Evolutionary conservation across 2,888 invertebrate species (phyloP).

Genomic region (Hermaeophaga mercurialis): DNA sequence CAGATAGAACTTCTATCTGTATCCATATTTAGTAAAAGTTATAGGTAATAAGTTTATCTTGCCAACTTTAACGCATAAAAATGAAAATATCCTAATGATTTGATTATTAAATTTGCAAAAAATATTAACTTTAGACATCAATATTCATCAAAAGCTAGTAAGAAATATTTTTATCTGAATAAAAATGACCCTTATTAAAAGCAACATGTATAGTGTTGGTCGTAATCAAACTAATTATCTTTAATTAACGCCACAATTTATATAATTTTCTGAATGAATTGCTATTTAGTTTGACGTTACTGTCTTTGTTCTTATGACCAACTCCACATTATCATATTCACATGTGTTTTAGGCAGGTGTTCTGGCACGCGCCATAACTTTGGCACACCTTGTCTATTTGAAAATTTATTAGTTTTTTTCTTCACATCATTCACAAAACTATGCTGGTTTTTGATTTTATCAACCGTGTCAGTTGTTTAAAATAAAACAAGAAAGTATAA

Average conservation of each 20-base stretch:
- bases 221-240: slow-evolving; percentile 1
- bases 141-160: too few species aligned
- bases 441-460: slow-evolving; percentile 32
- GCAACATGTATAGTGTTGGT: too few species aligned
- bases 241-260: slow-evolving; percentile 1
- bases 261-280: slow-evolving; percentile 9
- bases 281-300: not conserved
- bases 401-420: slow-evolving; percentile 44
- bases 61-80: too few species aligned
- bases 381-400: slow-evolving; percentile 50
- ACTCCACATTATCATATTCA: slow-evolving; percentile 36
- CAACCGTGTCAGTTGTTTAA: not conserved
- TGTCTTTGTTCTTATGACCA: slow-evolving; percentile 14
- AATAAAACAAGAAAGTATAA: slow-evolving; percentile 13
- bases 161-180: too few species aligned
- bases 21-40: too few species aligned
- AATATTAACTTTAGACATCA: too few species aligned
- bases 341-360: slow-evolving; percentile 48
- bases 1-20: too few species aligned
- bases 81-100: too few species aligned
- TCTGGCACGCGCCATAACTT: slow-evolving; percentile 48
- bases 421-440: slow-evolving; percentile 29
- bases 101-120: too few species aligned
- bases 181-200: too few species aligned
- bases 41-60: too few species aligned